Evolutionary conservation across 2,797 vertebrate genomes (phyloP).

Genomic region (Lutjanus campechanus): DNA sequence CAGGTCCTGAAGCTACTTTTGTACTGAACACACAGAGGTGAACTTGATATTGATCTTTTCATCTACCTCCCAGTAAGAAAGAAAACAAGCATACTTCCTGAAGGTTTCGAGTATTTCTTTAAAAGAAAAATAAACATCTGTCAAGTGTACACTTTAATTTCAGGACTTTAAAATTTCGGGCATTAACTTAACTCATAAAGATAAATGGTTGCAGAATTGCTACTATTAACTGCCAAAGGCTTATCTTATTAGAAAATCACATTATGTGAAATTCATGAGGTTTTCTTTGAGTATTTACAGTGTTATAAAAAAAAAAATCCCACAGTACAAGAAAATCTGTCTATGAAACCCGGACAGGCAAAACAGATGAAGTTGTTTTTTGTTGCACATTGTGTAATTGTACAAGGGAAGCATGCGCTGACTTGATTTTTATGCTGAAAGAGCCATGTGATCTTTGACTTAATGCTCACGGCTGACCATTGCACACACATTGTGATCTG

Average conservation of each 20-base stretch:
- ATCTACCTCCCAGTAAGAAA: background rate
- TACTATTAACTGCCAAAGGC: background rate
- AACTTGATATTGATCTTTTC: conserved; percentile 13
- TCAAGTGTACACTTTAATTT: background rate
- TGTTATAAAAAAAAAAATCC: background rate
- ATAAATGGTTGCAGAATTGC: background rate
- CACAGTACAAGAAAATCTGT: background rate
- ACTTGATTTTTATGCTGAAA: conserved; percentile 45
- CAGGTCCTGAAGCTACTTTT: background rate
- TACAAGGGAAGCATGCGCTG: conserved; percentile 3
- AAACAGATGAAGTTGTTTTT: background rate
- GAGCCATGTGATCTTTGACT: conserved; percentile 33
- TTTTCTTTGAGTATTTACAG: conserved; percentile 3
- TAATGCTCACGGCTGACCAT: conserved; percentile 39
- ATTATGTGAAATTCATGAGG: conserved; percentile 7
- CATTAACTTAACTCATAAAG: background rate
- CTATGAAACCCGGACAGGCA: background rate
- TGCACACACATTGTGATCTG: background rate
- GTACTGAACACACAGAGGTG: background rate
- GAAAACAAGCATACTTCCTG: background rate
- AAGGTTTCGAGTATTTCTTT: background rate
- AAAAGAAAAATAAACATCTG: background rate
- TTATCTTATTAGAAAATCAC: conserved; percentile 12
- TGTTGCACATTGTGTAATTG: background rate
- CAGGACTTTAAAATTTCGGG: background rate